Evolutionary conservation across 2,797 vertebrate species (phyloP).

Genomic region (Coluber constrictor): DNA sequence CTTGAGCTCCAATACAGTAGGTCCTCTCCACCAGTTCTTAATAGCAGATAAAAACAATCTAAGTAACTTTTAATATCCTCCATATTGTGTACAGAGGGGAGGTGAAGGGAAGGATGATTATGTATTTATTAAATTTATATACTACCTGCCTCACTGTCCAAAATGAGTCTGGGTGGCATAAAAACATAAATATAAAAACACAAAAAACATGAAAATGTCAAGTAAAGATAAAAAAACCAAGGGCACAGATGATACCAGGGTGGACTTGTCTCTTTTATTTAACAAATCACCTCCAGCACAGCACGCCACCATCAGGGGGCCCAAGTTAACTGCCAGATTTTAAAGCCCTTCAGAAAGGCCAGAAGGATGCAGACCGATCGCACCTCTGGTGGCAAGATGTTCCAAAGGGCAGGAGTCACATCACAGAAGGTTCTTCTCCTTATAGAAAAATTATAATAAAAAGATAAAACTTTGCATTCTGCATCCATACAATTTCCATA

Average conservation of each 20-base stretch:
- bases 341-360: not conserved
- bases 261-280: not conserved
- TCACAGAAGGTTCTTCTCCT: not conserved
- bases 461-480: not conserved
- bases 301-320: rapidly evolving
- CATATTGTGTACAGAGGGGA: not conserved
- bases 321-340: not conserved
- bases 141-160: not conserved
- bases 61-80: not conserved
- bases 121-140: not conserved
- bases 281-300: not conserved
- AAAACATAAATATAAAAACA: not conserved
- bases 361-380: not conserved
- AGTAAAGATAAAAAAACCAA: not conserved
- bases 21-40: not conserved
- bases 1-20: not conserved
- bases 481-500: not conserved
- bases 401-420: not conserved
- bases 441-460: not conserved
- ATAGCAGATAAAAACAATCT: not conserved
- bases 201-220: not conserved
- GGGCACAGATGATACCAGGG: not conserved
- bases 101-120: not conserved
- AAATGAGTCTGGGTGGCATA: not conserved
- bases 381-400: not conserved